These are phyloP conservation scores for Colaptes auratus DNA, from an alignment of 2,113 vertebrate genomes.

Conservation along the genomic window DNA sequence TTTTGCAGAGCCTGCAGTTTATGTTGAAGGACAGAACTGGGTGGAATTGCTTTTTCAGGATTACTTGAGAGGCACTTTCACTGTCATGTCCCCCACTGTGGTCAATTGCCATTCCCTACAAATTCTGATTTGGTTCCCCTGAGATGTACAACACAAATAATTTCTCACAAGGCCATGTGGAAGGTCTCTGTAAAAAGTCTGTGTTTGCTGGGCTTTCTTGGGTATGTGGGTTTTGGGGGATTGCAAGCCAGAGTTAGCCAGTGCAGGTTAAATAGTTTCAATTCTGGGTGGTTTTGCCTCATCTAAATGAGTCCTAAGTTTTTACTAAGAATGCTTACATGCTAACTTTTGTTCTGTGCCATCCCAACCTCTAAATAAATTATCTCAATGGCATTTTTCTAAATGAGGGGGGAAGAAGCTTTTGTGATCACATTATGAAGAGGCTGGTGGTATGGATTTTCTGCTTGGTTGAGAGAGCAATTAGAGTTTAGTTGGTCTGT, in stretches of 20 bases:
- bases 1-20: background rate
- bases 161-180: background rate
- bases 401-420: background rate
- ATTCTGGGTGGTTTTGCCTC: background rate
- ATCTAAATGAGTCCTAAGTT: background rate
- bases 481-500: background rate
- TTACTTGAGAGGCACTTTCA: too few relatives aligned
- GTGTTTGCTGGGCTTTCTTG: background rate
- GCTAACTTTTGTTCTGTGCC: background rate
- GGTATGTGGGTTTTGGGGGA: rapidly evolving
- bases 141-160: rapidly evolving
- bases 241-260: background rate
- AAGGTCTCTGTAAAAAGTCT: background rate
- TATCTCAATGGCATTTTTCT: background rate
- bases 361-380: background rate
- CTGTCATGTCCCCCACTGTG: background rate
- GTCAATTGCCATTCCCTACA: background rate
- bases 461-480: background rate
- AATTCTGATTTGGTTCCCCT: background rate
- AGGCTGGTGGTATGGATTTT: background rate
- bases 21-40: background rate
- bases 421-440: background rate
- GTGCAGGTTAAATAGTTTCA: background rate
- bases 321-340: background rate
- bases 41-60: background rate